phyloP scores from a whole-genome alignment of 2,113 vertebrate species.

The Thinocorus orbignyianus region DNA sequence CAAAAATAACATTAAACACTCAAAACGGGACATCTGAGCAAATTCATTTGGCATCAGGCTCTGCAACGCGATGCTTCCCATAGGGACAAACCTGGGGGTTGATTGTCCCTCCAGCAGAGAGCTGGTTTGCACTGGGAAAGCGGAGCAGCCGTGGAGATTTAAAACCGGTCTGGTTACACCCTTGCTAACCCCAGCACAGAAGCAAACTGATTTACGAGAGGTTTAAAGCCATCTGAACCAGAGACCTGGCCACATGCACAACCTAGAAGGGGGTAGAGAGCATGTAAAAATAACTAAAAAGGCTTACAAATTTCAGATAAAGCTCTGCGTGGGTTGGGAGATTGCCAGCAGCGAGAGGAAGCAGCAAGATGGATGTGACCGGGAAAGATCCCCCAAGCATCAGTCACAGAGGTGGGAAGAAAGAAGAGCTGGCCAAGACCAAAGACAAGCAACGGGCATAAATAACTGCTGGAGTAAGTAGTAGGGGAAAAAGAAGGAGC shows the following conservation, averaged over 20 bases:
- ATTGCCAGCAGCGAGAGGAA: background rate
- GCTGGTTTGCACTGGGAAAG: background rate
- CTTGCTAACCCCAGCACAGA: background rate
- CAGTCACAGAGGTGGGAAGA: background rate
- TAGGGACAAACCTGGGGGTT: background rate
- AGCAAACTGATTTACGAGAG: background rate
- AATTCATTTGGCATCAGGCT: background rate
- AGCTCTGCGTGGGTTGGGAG: background rate
- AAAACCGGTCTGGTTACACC: background rate
- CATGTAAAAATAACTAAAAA: background rate
- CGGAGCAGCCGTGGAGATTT: rapidly evolving
- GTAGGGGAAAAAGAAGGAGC: background rate
- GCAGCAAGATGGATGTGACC: constrained; percentile 3
- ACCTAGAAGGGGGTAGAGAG: background rate
- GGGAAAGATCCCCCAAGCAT: background rate
- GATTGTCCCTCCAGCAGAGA: background rate
- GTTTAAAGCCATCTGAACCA: background rate
- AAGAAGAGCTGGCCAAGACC: background rate
- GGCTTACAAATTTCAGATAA: background rate
- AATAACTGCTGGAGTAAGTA: background rate
- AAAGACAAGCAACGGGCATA: background rate
- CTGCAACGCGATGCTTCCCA: background rate
- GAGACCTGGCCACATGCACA: background rate
- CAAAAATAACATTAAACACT: constrained; percentile 19
- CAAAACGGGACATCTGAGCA: background rate